Conservation (phyloP, 2,888 invertebrate species). For the Eupithecia subumbrata region DNA sequence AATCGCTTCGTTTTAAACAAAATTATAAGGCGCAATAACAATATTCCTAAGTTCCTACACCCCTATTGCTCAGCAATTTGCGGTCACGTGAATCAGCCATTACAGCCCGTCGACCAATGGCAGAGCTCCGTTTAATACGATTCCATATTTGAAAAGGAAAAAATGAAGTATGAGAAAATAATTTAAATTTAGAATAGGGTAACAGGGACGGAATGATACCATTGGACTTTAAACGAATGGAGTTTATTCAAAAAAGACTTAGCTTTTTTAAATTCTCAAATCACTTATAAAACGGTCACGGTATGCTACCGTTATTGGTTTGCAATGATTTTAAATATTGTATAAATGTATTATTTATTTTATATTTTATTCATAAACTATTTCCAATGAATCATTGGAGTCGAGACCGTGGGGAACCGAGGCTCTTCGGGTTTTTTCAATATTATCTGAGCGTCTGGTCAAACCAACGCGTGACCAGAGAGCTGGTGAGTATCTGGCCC, state of each 20-base stretch:
- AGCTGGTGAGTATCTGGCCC: too few relatives aligned
- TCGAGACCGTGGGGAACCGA: too few relatives aligned
- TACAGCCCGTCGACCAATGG: conserved; percentile 73
- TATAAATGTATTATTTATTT: too few relatives aligned
- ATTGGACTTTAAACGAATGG: conserved; percentile 16
- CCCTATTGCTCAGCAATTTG: conserved; percentile 76
- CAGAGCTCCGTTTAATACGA: conserved; percentile 73
- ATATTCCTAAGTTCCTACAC: conserved; percentile 53
- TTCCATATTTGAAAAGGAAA: conserved; percentile 73
- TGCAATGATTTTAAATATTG: background rate
- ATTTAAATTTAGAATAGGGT: conserved; percentile 59
- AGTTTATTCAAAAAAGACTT: background rate
- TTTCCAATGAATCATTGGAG: too few relatives aligned
- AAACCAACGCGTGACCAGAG: too few relatives aligned
- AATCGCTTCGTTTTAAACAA: conserved; percentile 17
- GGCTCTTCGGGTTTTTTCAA: too few relatives aligned
- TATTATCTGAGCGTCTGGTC: too few relatives aligned
- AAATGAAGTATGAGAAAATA: conserved; percentile 49
- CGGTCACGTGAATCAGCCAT: conserved; percentile 82
- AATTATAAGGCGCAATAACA: conserved; percentile 34
- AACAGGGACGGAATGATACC: conserved; percentile 34
- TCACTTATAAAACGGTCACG: background rate
- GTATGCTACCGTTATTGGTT: background rate
- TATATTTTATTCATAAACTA: too few relatives aligned
- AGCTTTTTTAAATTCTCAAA: background rate